phyloP scores from a whole-genome alignment of 2,113 vertebrate species.

The Okapia johnstoni region DNA sequence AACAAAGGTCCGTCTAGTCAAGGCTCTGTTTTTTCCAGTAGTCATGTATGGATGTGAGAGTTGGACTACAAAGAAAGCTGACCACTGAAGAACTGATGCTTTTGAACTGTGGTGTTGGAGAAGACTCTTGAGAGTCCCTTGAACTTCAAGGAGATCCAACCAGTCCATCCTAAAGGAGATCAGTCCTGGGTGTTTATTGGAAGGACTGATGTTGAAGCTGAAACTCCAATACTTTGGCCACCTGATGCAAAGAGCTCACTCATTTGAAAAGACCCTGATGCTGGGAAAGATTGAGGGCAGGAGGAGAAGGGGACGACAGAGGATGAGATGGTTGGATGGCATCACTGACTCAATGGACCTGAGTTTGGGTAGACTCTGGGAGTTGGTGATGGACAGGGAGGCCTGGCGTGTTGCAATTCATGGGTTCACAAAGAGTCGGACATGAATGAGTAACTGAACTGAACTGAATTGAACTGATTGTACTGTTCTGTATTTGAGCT shows the following conservation, averaged over 20 bases:
- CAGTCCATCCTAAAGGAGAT: neutral
- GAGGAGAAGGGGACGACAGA: neutral
- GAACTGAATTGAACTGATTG: neutral
- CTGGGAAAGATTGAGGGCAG: neutral
- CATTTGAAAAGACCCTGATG: neutral
- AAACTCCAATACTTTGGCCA: neutral
- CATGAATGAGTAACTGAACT: fast-evolving
- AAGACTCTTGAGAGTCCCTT: neutral
- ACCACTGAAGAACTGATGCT: neutral
- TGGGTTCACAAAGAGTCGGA: neutral
- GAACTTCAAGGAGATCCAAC: neutral
- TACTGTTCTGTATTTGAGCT: neutral
- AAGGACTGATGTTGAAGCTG: neutral
- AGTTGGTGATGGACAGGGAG: neutral
- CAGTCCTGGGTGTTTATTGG: neutral
- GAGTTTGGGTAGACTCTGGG: neutral
- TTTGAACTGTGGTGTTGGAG: neutral
- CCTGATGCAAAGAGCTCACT: neutral
- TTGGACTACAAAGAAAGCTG: neutral
- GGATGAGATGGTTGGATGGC: neutral
- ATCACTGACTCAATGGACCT: neutral
- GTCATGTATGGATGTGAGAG: neutral
- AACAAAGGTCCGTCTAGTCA: neutral
- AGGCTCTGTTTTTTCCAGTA: neutral
- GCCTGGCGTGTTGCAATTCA: neutral